A percentile compares a stretch with the other conserved stretches of the same genome.
Evolutionary conservation across 2,888 invertebrate species (phyloP).

Genomic region (Drosophila phalerata): DNA sequence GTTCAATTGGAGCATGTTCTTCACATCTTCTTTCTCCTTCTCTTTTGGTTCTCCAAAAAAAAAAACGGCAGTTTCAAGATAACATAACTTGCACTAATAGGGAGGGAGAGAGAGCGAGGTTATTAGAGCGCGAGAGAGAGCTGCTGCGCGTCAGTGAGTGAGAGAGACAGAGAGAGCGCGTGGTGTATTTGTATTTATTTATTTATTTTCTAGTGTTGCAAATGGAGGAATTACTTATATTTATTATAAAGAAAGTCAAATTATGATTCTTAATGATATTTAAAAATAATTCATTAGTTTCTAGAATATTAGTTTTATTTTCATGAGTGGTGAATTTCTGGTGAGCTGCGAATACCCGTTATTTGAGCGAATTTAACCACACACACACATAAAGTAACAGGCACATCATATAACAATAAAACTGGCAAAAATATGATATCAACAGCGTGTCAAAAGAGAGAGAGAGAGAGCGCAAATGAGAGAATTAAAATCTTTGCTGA

Average conservation of each 20-base stretch:
- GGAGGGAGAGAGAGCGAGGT: background rate
- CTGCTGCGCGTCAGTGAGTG: conserved; percentile 6
- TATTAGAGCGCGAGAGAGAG: conserved; percentile 21
- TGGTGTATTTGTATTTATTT: too few species aligned
- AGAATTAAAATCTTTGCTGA: conserved; percentile 1
- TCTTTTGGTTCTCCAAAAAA: conserved; percentile 36
- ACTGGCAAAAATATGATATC: conserved; percentile 80
- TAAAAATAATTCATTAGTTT: too few species aligned
- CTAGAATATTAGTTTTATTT: too few species aligned
- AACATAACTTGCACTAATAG: conserved; percentile 56
- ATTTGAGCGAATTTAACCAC: conserved; percentile 46
- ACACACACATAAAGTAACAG: conserved; percentile 42
- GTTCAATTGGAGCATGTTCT: conserved; percentile 58
- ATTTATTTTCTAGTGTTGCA: too few species aligned
- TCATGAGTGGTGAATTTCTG: conserved; percentile 27
- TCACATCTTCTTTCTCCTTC: conserved; percentile 23
- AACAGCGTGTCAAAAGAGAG: conserved; percentile 73
- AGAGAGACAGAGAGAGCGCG: background rate
- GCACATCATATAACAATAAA: conserved; percentile 73
- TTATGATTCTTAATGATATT: too few species aligned
- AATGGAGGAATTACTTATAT: too few species aligned
- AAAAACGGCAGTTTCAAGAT: conserved; percentile 67
- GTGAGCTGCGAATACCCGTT: conserved; percentile 62
- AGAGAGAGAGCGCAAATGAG: conserved; percentile 7
- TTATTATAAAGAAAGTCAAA: too few species aligned